These are phyloP conservation scores for Mythimna albipuncta DNA, from an alignment of 2,888 invertebrate genomes.

Conservation along the genomic window DNA sequence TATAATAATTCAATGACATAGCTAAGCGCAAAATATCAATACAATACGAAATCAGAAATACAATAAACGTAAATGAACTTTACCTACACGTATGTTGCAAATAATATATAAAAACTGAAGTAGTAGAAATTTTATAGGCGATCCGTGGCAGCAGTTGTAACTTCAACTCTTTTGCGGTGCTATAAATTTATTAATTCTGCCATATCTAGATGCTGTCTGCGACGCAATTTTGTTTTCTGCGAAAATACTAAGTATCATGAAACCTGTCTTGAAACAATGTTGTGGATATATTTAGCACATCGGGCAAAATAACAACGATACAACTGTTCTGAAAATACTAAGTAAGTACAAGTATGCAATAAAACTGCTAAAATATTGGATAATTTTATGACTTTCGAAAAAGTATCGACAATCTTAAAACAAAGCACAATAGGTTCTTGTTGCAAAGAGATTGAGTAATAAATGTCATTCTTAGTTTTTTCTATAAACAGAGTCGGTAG, in stretches of 20 bases:
- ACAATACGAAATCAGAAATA: too few relatives aligned
- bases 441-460: too few relatives aligned
- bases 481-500: not conserved
- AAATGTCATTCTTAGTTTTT: too few relatives aligned
- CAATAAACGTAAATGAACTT: not conserved
- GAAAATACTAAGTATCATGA: not conserved
- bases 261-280: constrained; percentile 17
- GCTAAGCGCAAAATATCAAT: not conserved
- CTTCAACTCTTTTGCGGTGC: not conserved
- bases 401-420: constrained; percentile 12
- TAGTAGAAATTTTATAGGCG: not conserved
- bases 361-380: not conserved
- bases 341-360: not conserved
- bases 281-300: constrained; percentile 2
- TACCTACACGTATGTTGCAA: not conserved
- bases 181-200: not conserved
- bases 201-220: not conserved
- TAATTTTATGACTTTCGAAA: not conserved
- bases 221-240: not conserved
- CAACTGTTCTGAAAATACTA: constrained; percentile 20
- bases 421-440: not conserved
- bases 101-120: not conserved
- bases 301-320: constrained; percentile 1
- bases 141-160: not conserved
- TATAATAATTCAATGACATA: not conserved